phyloP scores from a whole-genome alignment of 2,888 invertebrate genomes.

The Aspidiotus rigidus region DNA sequence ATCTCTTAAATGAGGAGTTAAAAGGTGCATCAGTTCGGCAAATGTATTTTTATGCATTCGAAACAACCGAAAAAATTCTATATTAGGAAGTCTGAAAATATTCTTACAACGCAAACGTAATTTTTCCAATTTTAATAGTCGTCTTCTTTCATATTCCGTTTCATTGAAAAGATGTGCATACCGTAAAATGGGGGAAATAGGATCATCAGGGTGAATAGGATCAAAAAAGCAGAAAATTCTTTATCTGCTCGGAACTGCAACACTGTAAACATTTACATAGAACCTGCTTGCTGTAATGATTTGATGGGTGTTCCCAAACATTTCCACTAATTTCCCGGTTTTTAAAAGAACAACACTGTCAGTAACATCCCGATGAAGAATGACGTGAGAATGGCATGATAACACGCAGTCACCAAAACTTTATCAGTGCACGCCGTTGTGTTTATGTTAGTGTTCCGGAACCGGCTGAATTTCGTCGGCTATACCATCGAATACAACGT shows the following conservation, averaged over 20 bases:
- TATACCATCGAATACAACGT: too few species aligned
- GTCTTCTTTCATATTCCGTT: too few species aligned
- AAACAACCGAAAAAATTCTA: neutral
- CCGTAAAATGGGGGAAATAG: conserved; percentile 11
- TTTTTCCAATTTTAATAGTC: conserved; percentile 2
- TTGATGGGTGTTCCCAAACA: neutral
- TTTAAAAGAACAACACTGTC: neutral
- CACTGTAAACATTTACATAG: neutral
- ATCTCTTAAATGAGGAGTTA: conserved; percentile 10
- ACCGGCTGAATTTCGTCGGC: neutral
- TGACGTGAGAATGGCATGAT: too few species aligned
- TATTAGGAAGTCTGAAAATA: neutral
- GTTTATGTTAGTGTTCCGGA: neutral
- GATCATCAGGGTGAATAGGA: conserved; percentile 2
- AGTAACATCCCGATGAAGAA: too few species aligned
- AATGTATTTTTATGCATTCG: conserved; percentile 3
- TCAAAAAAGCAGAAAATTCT: neutral
- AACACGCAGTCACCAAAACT: conserved; percentile 3
- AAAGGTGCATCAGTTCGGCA: neutral
- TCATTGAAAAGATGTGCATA: neutral
- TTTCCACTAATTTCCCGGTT: neutral
- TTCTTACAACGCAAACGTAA: neutral
- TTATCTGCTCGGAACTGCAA: neutral
- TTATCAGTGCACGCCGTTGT: neutral
- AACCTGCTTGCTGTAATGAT: neutral